A percentile compares a stretch with the other conserved stretches of the same genome.
Evolutionary conservation across 2,888 invertebrate species (phyloP).

Genomic region (Drosophila affinis): DNA sequence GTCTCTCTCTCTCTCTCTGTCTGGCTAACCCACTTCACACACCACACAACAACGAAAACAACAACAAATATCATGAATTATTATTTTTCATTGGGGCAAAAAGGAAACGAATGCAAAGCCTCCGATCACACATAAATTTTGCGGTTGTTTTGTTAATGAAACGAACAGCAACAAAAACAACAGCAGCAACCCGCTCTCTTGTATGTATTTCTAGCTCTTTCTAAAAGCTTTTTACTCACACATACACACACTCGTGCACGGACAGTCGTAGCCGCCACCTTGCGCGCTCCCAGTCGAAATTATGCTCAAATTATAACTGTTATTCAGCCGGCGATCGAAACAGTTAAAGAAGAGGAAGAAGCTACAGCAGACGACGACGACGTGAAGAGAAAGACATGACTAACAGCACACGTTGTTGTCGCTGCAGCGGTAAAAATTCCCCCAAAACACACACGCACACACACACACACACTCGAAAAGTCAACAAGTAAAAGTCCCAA

Average conservation of each 20-base stretch:
- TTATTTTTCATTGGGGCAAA: constrained; percentile 55
- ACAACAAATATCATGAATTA: constrained; percentile 53
- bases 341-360: constrained; percentile 56
- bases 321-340: constrained; percentile 72
- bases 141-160: constrained; percentile 74
- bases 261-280: constrained; percentile 22
- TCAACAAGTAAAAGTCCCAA: constrained; percentile 54
- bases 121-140: constrained; percentile 73
- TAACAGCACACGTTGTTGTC: constrained; percentile 44
- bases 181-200: constrained; percentile 29
- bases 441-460: constrained; percentile 8
- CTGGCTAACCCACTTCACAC: constrained; percentile 74
- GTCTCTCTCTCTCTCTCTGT: not conserved
- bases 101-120: constrained; percentile 52
- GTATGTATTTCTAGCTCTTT: constrained; percentile 17
- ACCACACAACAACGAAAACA: constrained; percentile 22
- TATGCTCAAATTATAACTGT: constrained; percentile 74
- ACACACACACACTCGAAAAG: not conserved
- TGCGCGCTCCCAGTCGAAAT: constrained; percentile 43
- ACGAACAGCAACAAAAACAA: constrained; percentile 51
- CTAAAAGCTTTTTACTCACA: constrained; percentile 43
- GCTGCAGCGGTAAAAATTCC: constrained; percentile 7
- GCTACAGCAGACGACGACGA: not conserved
- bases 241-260: not conserved
- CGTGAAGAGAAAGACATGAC: constrained; percentile 46